These are phyloP conservation scores for Drosophila neoperkinsi DNA, from an alignment of 2,888 invertebrate species.

Conservation along the genomic window DNA sequence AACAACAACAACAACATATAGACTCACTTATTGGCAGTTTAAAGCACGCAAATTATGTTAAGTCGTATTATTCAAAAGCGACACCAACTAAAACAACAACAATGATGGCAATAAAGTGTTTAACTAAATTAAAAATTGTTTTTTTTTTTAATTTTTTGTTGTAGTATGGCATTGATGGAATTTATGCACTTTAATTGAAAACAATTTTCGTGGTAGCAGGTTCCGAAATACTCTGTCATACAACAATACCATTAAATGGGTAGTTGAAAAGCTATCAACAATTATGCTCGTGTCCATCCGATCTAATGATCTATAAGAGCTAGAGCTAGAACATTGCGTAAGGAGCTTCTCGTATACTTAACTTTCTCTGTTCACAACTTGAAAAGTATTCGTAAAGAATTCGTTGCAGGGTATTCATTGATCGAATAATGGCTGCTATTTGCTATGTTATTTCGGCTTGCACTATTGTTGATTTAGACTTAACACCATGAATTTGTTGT, in stretches of 20 bases:
- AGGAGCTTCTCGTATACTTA: background rate
- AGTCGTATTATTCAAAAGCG: slow-evolving; percentile 29
- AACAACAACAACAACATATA: background rate
- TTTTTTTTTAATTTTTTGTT: background rate
- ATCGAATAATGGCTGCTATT: slow-evolving; percentile 24
- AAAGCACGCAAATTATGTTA: slow-evolving; percentile 52
- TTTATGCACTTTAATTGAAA: slow-evolving; percentile 77
- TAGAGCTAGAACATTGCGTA: background rate
- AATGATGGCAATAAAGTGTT: slow-evolving; percentile 37
- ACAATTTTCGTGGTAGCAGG: slow-evolving; percentile 40
- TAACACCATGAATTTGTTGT: slow-evolving; percentile 43
- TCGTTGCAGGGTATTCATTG: slow-evolving; percentile 21
- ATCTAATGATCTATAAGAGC: background rate
- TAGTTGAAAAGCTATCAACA: background rate
- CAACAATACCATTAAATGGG: background rate
- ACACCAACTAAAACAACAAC: slow-evolving; percentile 40
- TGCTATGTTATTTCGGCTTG: slow-evolving; percentile 45
- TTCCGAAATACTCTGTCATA: slow-evolving; percentile 20
- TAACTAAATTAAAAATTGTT: slow-evolving; percentile 42
- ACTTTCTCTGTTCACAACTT: background rate
- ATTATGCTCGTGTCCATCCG: background rate
- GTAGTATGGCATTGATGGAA: slow-evolving; percentile 66
- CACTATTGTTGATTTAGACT: slow-evolving; percentile 63
- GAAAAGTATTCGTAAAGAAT: background rate
- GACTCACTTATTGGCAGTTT: slow-evolving; percentile 43